These are phyloP conservation scores for Leptonema lineaticorne DNA, from an alignment of 1,140 invertebrate species.

Conservation along the genomic window DNA sequence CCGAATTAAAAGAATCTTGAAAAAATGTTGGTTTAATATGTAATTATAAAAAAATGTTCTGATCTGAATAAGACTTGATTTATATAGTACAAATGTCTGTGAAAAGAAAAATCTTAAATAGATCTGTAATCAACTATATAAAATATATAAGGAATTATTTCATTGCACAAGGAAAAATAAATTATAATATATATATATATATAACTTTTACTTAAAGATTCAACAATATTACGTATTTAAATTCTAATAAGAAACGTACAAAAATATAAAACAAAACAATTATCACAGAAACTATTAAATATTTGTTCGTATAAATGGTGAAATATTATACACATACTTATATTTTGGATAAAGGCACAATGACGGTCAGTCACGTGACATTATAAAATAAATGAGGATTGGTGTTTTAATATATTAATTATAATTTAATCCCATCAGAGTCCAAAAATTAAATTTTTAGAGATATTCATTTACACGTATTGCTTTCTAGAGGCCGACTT, in stretches of 20 bases:
- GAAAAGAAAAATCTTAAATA: too few relatives aligned
- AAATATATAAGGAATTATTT: not conserved
- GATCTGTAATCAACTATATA: too few relatives aligned
- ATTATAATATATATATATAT: not conserved
- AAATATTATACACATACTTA: not conserved
- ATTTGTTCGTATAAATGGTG: slow-evolving; percentile 11
- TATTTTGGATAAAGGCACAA: slow-evolving; percentile 18
- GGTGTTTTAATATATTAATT: too few relatives aligned
- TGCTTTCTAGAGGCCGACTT: too few relatives aligned
- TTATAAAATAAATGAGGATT: slow-evolving; percentile 1
- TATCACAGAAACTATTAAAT: slow-evolving; percentile 18
- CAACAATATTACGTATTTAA: too few relatives aligned
- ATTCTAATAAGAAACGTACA: slow-evolving; percentile 16
- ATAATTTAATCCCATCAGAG: not conserved
- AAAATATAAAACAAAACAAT: slow-evolving; percentile 27
- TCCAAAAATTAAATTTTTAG: not conserved
- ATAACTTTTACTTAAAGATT: too few relatives aligned
- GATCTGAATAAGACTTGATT: too few relatives aligned
- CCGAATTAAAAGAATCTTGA: too few relatives aligned
- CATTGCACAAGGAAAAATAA: not conserved
- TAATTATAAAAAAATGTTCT: too few relatives aligned
- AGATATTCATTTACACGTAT: not conserved
- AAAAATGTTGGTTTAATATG: too few relatives aligned
- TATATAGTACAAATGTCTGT: too few relatives aligned
- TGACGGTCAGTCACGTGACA: slow-evolving; percentile 21